Evolutionary conservation across 2,888 invertebrate genomes (phyloP).

Genomic region (Pantelozetes paolii): DNA sequence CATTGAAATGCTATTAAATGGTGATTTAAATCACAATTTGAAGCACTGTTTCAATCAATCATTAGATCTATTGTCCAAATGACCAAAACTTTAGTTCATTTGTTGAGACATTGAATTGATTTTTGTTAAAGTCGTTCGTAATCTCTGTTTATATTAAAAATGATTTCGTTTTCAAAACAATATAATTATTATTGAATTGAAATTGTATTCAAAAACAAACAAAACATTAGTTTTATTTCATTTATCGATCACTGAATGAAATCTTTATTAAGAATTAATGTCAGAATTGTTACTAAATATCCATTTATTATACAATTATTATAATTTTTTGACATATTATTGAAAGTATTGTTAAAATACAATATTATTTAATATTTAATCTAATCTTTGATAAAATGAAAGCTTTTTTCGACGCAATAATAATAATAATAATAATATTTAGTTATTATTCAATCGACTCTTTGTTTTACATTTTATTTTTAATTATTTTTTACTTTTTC

Average conservation of each 20-base stretch:
- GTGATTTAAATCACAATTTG: background rate
- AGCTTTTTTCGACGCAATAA: conserved; percentile 1
- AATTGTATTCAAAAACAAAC: too few species aligned
- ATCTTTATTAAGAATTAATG: too few species aligned
- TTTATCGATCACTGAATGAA: too few species aligned
- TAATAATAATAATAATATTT: conserved; percentile 15
- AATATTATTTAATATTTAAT: background rate
- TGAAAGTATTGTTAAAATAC: background rate
- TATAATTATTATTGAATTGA: background rate
- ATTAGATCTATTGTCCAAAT: background rate
- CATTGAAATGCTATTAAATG: background rate
- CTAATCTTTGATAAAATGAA: background rate
- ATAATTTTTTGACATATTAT: background rate
- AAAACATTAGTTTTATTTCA: too few species aligned
- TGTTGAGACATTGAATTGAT: background rate
- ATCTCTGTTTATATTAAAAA: background rate
- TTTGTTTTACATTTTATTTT: background rate
- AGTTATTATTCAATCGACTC: background rate
- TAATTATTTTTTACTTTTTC: background rate
- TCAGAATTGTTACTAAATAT: too few species aligned
- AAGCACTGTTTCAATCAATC: background rate
- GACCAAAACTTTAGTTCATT: background rate
- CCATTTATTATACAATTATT: background rate
- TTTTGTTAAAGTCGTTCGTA: background rate
- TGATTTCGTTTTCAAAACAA: background rate